Evolutionary conservation across 2,113 vertebrate species (phyloP).

Genomic region (Hippocampus abdominalis): DNA sequence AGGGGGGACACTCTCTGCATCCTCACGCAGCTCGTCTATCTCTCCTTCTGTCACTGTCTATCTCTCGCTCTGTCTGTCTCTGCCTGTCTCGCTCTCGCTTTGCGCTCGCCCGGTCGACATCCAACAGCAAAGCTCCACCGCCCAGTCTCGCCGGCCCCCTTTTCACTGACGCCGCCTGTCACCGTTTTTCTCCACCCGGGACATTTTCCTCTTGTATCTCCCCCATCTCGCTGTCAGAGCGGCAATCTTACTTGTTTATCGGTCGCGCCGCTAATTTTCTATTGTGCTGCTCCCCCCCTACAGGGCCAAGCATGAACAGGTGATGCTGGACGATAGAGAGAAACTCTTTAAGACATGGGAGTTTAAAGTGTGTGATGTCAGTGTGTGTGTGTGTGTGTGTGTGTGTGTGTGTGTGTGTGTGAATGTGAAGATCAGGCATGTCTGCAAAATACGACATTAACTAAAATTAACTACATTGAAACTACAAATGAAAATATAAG

Average conservation of each 20-base stretch:
- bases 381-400: background rate
- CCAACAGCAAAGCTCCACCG: slow-evolving; percentile 29
- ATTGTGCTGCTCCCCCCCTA: slow-evolving; percentile 9
- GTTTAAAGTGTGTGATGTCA: background rate
- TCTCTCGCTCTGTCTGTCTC: slow-evolving; percentile 63
- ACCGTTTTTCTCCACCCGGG: slow-evolving; percentile 56
- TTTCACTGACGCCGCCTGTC: slow-evolving; percentile 48
- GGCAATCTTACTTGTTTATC: slow-evolving; percentile 1
- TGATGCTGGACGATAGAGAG: slow-evolving; percentile 1
- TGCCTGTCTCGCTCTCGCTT: slow-evolving; percentile 56
- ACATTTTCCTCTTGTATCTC: slow-evolving; percentile 45
- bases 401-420: background rate
- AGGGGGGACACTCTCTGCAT: slow-evolving; percentile 72
- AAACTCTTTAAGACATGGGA: slow-evolving; percentile 1
- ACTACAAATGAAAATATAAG: too few species aligned
- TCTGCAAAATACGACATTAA: background rate
- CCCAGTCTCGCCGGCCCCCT: slow-evolving; percentile 36
- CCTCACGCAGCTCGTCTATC: slow-evolving; percentile 71
- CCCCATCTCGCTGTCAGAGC: slow-evolving; percentile 27
- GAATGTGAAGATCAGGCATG: background rate
- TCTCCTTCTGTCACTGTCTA: slow-evolving; percentile 68
- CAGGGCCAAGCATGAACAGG: slow-evolving; percentile 3
- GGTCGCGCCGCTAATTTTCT: slow-evolving; percentile 43
- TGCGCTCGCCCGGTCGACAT: slow-evolving; percentile 50
- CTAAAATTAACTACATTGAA: background rate